phyloP scores from a whole-genome alignment of 30 jellyfish, hydroid and myxozoan genomes.

The Clytia hemisphaerica region DNA sequence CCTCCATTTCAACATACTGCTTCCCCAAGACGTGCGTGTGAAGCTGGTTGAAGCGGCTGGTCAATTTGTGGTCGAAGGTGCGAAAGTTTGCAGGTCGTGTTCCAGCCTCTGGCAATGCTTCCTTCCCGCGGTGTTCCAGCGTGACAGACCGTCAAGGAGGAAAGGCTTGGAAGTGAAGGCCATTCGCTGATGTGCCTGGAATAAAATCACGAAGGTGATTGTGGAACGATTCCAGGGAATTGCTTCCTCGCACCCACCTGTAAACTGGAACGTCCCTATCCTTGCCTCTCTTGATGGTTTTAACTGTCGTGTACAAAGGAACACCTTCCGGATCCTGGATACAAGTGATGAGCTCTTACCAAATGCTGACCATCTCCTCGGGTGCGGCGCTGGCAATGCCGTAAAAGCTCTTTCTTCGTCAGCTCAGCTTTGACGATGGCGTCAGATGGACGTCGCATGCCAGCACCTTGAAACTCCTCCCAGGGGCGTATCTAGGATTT shows the following conservation, averaged over 20 bases:
- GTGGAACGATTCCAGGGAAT: constrained; percentile 27
- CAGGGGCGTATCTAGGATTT: too few relatives aligned
- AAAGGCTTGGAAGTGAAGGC: constrained; percentile 33
- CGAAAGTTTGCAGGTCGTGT: background rate
- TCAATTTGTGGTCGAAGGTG: background rate
- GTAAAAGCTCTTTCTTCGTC: constrained; percentile 10
- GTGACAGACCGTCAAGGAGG: constrained; percentile 21
- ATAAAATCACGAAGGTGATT: constrained; percentile 11
- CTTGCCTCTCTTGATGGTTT: constrained; percentile 27
- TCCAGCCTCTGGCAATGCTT: constrained; percentile 6
- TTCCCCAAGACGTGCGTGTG: background rate
- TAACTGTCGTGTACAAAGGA: constrained; percentile 26
- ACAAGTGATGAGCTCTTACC: constrained; percentile 38
- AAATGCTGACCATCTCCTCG: constrained; percentile 14
- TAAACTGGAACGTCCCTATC: constrained; percentile 28
- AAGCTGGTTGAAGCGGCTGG: background rate
- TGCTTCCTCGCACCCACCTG: constrained; percentile 53
- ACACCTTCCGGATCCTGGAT: constrained; percentile 44
- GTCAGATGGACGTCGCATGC: constrained; percentile 20
- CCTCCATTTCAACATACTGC: background rate
- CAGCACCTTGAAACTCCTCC: constrained; percentile 32
- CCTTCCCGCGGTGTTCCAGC: constrained; percentile 35
- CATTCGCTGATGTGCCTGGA: constrained; percentile 33
- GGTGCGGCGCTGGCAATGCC: constrained; percentile 49
- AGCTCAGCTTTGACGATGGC: constrained; percentile 19